These are phyloP conservation scores for Sylvia borin DNA, from an alignment of 2,797 vertebrate species.

Conservation along the genomic window DNA sequence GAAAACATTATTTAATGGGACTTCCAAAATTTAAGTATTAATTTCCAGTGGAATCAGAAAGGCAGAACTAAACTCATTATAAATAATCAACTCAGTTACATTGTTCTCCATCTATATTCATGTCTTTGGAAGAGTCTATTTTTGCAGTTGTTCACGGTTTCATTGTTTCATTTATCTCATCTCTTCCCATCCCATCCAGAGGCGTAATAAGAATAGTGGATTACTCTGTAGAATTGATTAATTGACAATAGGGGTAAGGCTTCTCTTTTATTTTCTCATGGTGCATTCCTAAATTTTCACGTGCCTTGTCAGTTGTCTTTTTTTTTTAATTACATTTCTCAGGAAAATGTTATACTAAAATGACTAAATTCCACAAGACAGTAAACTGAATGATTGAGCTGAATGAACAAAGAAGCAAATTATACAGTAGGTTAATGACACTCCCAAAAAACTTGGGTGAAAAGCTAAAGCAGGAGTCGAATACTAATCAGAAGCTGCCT, in stretches of 20 bases:
- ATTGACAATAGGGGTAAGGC: not conserved
- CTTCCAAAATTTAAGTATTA: slow-evolving; percentile 9
- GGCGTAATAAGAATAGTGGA: not conserved
- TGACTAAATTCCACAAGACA: slow-evolving; percentile 36
- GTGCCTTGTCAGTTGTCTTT: not conserved
- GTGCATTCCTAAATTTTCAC: not conserved
- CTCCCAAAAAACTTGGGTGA: slow-evolving; percentile 53
- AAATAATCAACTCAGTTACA: slow-evolving; percentile 17
- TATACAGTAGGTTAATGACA: slow-evolving; percentile 51
- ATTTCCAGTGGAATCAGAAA: slow-evolving; percentile 14
- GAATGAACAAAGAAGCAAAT: slow-evolving; percentile 59
- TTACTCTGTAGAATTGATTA: slow-evolving; percentile 17
- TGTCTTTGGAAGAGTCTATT: not conserved
- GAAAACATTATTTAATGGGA: not conserved
- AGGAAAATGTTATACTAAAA: slow-evolving; percentile 21
- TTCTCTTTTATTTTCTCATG: slow-evolving; percentile 40
- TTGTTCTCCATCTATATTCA: slow-evolving; percentile 12
- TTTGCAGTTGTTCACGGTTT: not conserved
- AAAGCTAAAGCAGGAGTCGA: slow-evolving; percentile 40
- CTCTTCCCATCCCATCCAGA: not conserved
- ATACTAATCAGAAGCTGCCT: slow-evolving; percentile 58
- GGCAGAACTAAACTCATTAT: not conserved
- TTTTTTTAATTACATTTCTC: slow-evolving; percentile 18
- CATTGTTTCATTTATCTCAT: slow-evolving; percentile 42
- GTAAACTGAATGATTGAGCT: slow-evolving; percentile 39